A percentile compares a stretch with the other conserved stretches of the same genome.
Evolutionary conservation across 2,113 vertebrate genomes (phyloP).

Genomic region (Irena cyanogastra): DNA sequence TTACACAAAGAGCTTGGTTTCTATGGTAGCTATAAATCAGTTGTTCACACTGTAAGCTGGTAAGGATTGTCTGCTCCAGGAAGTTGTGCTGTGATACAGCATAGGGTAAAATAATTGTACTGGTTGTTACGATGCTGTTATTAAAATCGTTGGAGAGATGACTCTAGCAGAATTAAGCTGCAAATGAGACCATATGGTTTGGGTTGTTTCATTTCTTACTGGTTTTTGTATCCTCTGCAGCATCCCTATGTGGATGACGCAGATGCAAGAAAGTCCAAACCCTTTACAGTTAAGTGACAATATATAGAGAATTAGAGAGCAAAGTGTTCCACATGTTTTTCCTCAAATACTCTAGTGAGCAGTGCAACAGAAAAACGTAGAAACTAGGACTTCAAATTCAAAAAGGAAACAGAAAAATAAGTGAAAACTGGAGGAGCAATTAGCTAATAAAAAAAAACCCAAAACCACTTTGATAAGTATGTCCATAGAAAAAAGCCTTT

Average conservation of each 20-base stretch:
- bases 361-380: neutral
- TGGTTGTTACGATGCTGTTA: fast-evolving
- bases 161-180: neutral
- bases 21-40: neutral
- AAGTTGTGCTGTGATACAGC: neutral
- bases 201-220: neutral
- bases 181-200: neutral
- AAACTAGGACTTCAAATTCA: neutral
- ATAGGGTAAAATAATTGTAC: neutral
- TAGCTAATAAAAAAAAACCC: neutral
- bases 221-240: neutral
- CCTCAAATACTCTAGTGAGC: neutral
- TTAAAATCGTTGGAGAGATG: neutral
- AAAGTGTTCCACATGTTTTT: neutral
- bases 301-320: neutral
- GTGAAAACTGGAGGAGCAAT: neutral
- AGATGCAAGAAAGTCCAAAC: neutral
- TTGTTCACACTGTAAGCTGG: neutral
- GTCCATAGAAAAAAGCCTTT: neutral
- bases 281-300: neutral
- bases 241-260: neutral
- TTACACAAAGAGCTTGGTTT: neutral
- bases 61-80: neutral
- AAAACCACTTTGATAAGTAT: neutral
- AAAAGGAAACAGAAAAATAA: neutral